Evolutionary conservation across 2,113 vertebrate species (phyloP).

Genomic region (Columba janthina): DNA sequence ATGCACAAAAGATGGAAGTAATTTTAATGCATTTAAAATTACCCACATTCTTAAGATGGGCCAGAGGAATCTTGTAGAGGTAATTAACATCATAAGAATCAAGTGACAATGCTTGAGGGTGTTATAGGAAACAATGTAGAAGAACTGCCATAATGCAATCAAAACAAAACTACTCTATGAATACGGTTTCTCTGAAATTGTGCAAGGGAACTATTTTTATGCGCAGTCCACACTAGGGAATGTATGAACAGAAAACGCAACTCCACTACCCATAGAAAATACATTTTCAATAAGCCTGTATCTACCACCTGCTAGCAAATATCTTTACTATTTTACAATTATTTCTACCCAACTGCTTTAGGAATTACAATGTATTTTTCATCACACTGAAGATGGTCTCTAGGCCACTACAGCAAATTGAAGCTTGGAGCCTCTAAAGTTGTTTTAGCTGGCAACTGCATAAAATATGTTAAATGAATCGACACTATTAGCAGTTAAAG

Average conservation of each 20-base stretch:
- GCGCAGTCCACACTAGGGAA: neutral
- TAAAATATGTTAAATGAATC: neutral
- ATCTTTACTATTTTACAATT: neutral
- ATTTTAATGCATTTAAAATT: conserved; percentile 32
- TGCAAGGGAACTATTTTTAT: neutral
- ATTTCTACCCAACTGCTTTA: neutral
- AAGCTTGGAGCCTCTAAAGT: neutral
- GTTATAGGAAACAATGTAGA: neutral
- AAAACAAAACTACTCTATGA: neutral
- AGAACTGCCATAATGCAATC: neutral
- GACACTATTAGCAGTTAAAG: neutral
- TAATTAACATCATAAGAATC: conserved; percentile 9
- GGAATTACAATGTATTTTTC: neutral
- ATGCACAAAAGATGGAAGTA: neutral
- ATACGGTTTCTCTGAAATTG: neutral
- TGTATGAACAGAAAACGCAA: neutral
- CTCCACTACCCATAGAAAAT: neutral
- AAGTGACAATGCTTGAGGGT: neutral
- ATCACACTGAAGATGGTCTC: neutral
- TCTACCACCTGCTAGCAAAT: neutral
- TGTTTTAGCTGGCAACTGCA: neutral
- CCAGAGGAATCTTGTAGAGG: neutral
- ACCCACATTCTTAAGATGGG: neutral
- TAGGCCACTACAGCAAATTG: neutral
- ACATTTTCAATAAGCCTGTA: neutral